Percentiles rank a stretch among this genome's conserved stretches.
These are phyloP conservation scores for Silurus meridionalis DNA, from an alignment of 2,113 vertebrate species.

Conservation along the genomic window DNA sequence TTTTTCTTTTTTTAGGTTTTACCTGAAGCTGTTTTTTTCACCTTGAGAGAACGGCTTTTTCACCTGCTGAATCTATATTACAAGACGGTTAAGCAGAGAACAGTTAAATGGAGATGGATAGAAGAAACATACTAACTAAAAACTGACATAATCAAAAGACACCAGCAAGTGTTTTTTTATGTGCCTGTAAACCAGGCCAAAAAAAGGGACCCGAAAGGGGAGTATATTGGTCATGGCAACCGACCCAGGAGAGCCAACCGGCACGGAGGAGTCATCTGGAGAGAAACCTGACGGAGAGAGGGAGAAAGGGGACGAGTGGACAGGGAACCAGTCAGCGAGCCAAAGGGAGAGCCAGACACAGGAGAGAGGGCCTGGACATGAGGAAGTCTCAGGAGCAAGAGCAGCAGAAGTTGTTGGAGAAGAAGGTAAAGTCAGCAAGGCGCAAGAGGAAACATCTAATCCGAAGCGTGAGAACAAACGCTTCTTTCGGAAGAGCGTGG, in stretches of 20 bases:
- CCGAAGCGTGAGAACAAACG: conserved; percentile 79
- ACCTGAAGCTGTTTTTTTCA: conserved; percentile 60
- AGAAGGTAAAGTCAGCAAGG: conserved; percentile 52
- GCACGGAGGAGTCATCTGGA: conserved; percentile 80
- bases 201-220: conserved; percentile 14
- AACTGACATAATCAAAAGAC: conserved; percentile 24
- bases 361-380: conserved; percentile 51
- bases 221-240: conserved; percentile 80
- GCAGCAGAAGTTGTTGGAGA: conserved; percentile 63
- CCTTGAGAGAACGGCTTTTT: conserved; percentile 51
- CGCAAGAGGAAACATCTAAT: conserved; percentile 48
- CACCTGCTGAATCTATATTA: conserved; percentile 1
- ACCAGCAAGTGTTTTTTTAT: conserved; percentile 31
- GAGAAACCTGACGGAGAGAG: conserved; percentile 83
- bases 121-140: conserved; percentile 50
- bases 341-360: conserved; percentile 63
- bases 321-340: conserved; percentile 55
- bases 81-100: conserved; percentile 31
- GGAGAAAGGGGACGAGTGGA: conserved; percentile 62
- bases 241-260: conserved; percentile 86
- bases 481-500: conserved; percentile 87
- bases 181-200: conserved; percentile 24
- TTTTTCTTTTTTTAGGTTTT: conserved; percentile 68
- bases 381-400: conserved; percentile 57
- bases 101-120: conserved; percentile 56